phyloP scores from a whole-genome alignment of 2,113 vertebrate species.

The Marcusenius ussheri region DNA sequence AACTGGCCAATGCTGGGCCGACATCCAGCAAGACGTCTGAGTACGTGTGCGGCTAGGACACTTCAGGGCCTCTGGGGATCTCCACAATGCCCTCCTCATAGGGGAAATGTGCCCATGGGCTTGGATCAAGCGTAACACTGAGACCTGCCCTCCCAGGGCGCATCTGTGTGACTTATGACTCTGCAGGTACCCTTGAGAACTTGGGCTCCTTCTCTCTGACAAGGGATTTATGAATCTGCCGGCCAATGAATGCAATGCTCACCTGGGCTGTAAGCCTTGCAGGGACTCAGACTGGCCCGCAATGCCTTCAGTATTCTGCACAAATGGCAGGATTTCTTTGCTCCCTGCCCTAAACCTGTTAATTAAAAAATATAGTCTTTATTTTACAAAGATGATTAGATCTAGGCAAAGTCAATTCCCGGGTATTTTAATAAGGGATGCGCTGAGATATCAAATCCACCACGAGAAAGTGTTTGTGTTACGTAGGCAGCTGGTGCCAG shows the following conservation, averaged over 20 bases:
- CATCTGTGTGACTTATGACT: background rate
- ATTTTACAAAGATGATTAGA: slow-evolving; percentile 8
- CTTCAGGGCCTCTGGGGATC: background rate
- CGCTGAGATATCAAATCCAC: slow-evolving; percentile 54
- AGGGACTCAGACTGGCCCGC: background rate
- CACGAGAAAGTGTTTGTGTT: slow-evolving; percentile 63
- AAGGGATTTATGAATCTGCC: background rate
- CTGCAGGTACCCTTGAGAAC: background rate
- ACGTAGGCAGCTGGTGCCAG: slow-evolving; percentile 53
- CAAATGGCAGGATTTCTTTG: background rate
- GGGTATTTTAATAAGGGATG: slow-evolving; percentile 38
- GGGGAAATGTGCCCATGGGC: background rate
- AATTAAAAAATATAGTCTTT: slow-evolving; percentile 17
- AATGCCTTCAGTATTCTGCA: background rate
- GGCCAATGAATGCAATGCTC: background rate
- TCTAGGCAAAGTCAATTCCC: background rate
- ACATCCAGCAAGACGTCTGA: background rate
- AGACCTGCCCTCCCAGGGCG: background rate
- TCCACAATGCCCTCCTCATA: background rate
- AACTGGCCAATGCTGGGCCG: background rate
- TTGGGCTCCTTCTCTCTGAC: background rate
- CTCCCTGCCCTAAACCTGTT: background rate
- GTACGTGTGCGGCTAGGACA: background rate
- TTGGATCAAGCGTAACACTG: background rate
- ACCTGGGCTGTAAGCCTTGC: background rate